These are phyloP conservation scores for Malthinus flaveolus DNA, from an alignment of 2,888 invertebrate species.

Conservation along the genomic window DNA sequence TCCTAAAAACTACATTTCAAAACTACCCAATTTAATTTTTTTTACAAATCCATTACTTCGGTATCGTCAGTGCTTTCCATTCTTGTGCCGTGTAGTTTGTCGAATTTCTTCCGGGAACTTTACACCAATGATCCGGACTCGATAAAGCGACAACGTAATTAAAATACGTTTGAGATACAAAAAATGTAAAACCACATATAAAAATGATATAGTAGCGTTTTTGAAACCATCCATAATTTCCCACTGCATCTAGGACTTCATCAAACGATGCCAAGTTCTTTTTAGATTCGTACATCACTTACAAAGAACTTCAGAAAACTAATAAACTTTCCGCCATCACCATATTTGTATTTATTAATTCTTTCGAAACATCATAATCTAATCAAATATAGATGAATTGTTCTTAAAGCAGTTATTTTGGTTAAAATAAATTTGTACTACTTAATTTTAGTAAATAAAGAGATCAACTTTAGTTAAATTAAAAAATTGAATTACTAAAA, in stretches of 20 bases:
- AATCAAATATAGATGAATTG: background rate
- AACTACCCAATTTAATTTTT: constrained; percentile 4
- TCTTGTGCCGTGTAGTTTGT: constrained; percentile 55
- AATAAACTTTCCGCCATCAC: no score
- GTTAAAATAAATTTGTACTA: no score
- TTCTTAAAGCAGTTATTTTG: background rate
- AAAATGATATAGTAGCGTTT: constrained; percentile 55
- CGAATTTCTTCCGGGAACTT: constrained; percentile 56
- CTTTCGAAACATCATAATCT: background rate
- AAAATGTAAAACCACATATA: constrained; percentile 49
- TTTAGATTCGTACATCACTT: no score
- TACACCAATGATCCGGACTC: constrained; percentile 63
- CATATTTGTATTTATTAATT: background rate
- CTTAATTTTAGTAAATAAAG: no score
- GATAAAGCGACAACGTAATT: constrained; percentile 60
- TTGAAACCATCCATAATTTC: constrained; percentile 60
- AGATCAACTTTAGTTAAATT: no score
- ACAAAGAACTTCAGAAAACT: no score
- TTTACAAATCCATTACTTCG: constrained; percentile 55
- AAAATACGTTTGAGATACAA: constrained; percentile 58
- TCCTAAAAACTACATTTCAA: background rate
- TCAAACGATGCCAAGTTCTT: constrained; percentile 50
- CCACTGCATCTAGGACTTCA: constrained; percentile 57
- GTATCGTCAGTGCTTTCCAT: constrained; percentile 60
- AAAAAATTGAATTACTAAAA: no score